Base-by-base conservation (phyloP, 2,888 invertebrate genomes). In the Dioctria rufipes region DNA sequence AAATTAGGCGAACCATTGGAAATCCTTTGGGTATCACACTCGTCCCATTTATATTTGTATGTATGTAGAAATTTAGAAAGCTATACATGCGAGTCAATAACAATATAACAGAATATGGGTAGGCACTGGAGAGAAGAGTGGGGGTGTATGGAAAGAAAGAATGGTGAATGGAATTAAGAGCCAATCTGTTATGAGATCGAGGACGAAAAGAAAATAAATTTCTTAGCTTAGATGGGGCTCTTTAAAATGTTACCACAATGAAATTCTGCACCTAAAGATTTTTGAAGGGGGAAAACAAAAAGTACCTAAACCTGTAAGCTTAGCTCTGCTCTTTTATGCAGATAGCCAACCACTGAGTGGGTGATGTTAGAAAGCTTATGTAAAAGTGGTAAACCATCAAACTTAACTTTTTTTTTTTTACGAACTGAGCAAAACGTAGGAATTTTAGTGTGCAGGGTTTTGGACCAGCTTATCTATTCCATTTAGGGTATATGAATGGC, bases 1-100 rank as follows among this genome's bases (percentile, higher is more conserved):
- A 69, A 69, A 69, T 69, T 69, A 69, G 69, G 69, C 11, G 11
- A 46, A 54, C 54, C 11, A 54, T 54, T 54, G 54, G 11, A 11
- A 11, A 11, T n/a, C n/a, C 54, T n/a, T n/a, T n/a, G n/a, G 54
- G 54, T 8, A 11, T 11, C n/a, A 8, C 4, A 54, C 11, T 11
- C 54, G 2, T 25, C 25, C 25, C 25, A 25, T 25, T 25, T 25
- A 25, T 25, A 25, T 25, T 25, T 25, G 25, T 25, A 25, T 25
- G 25, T 25, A 25, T 25, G 25, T 25, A 25, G 25, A 25, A 25
- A 25, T 25, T 25, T 25, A 25, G 25, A 54, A 54, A 54, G 9
- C 54, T 8, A 54, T 11, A 54, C 54, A 54, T 54, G 54, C n/a
- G 11, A 54, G 6, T 54, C 54, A 54, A 25, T 25, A 25, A 25